Conservation (phyloP, 2,797 vertebrate genomes). For the Gymnopithys bicolor region DNA sequence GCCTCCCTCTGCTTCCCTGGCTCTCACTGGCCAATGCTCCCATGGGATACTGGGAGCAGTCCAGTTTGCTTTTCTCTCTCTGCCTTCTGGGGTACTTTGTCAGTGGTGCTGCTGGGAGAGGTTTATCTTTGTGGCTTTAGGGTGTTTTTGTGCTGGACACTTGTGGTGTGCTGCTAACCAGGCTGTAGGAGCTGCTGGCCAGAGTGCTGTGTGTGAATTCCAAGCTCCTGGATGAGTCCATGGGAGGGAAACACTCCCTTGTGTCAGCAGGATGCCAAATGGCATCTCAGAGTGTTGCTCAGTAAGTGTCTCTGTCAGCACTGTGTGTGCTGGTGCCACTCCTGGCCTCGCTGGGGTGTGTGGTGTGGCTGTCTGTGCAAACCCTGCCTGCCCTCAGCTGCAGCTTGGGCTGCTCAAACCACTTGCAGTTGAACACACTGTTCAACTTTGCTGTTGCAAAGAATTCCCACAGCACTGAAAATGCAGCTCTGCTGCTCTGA, state of each 20-base stretch:
- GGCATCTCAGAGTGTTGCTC: neutral
- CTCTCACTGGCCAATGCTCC: neutral
- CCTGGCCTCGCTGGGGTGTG: neutral
- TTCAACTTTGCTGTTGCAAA: neutral
- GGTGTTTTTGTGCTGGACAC: neutral
- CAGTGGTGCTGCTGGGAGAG: fast-evolving
- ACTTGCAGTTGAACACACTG: neutral
- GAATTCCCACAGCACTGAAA: neutral
- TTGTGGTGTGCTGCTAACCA: neutral
- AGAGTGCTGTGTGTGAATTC: neutral
- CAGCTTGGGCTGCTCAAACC: neutral
- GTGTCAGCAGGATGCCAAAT: neutral
- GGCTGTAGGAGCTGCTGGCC: neutral
- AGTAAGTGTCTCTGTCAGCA: neutral
- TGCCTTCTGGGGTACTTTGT: neutral
- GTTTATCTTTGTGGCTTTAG: fast-evolving
- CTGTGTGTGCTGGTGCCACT: fast-evolving
- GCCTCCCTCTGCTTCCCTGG: neutral
- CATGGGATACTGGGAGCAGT: fast-evolving
- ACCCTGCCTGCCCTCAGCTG: neutral
- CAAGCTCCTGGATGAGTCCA: neutral
- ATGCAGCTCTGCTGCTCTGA: fast-evolving
- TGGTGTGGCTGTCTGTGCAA: neutral
- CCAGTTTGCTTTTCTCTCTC: neutral
- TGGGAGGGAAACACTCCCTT: neutral